Base-by-base conservation (phyloP, 53 echinoderm and acorn worm genomes). In the Luidia sarsii region DNA sequence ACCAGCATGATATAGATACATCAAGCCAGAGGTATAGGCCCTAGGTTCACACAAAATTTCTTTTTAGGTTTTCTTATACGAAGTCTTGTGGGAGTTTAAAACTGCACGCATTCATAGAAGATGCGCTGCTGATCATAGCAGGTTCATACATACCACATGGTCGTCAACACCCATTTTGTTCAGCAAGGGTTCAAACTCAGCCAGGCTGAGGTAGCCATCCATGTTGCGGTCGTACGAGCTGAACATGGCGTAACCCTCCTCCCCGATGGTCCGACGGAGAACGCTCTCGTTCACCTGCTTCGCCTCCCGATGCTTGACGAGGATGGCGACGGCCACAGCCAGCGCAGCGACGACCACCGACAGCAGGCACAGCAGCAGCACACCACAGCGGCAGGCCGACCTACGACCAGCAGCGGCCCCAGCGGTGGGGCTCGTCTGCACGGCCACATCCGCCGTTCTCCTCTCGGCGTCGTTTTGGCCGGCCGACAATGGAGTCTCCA, bases 181-280 rank as follows among this genome's bases (percentile, higher is more conserved):
- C 50, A 90, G 80, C 46, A 95, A 59, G 1, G 95, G 95, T 63
- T 95, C 92, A 90, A 95, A 95, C 75, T 95, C 95, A 36, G 86
- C 88, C 23, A 95, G 50, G 61, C 90, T 92, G 55, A 95, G 85
- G 51, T 86, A 90, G 4, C 90, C 92, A 68, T 95, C 95, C 4
- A 37, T 75, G 43, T 95, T 74, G 51, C 92, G 80, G 41, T 92
- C 95, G 43, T 92, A 95, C 0, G 88, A 69, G 38, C 64, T 85
- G 73, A 92, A 95, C 64, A 88, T 83, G 7, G 71, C 56, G 29
- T 90, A 71, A 9, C 75, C 92, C 9, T 95, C 90, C 68, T 92
- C 90, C 25, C 95, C 95, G 22, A 94, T 34, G 25, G 68, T 65
- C 27, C 25, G 50, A 20, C 59, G 30, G 59, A 89, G 35, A 25